Conservation (phyloP, 2,797 vertebrate species). For the Chrosomus eos region DNA sequence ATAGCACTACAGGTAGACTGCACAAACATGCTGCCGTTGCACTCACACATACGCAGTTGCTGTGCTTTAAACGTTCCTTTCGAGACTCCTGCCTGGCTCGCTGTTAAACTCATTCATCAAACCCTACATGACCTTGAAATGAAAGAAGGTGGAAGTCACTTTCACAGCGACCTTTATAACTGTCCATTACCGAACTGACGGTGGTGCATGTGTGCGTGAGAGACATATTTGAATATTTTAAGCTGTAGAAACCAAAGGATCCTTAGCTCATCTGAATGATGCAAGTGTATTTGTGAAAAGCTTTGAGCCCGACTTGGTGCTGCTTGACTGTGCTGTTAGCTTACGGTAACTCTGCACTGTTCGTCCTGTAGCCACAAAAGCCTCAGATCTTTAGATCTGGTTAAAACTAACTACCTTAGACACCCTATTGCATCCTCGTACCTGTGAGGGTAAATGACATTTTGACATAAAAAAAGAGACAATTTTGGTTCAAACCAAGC, state of each 20-base stretch:
- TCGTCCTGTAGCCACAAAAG: conserved; percentile 43
- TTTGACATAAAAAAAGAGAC: background rate
- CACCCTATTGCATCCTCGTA: background rate
- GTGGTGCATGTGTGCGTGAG: background rate
- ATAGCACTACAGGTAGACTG: background rate
- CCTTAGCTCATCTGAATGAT: conserved; percentile 43
- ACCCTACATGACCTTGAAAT: conserved; percentile 24
- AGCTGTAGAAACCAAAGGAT: conserved; percentile 71
- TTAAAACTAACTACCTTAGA: conserved; percentile 14
- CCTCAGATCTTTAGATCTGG: conserved; percentile 19
- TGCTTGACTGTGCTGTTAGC: conserved; percentile 73
- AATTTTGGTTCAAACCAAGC: background rate
- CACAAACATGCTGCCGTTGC: background rate
- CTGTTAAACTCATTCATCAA: conserved; percentile 17
- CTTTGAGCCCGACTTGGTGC: conserved; percentile 66
- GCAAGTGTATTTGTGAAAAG: conserved; percentile 63
- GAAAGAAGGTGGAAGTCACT: background rate
- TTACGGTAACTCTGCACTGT: conserved; percentile 55
- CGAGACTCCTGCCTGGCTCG: background rate
- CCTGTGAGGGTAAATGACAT: background rate
- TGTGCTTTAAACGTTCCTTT: background rate
- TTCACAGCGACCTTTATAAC: background rate
- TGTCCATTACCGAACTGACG: background rate
- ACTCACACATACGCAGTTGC: background rate
- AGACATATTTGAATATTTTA: conserved; percentile 59